Evolutionary conservation across 2,113 vertebrate species (phyloP).

Genomic region (Chrysochloris asiatica): DNA sequence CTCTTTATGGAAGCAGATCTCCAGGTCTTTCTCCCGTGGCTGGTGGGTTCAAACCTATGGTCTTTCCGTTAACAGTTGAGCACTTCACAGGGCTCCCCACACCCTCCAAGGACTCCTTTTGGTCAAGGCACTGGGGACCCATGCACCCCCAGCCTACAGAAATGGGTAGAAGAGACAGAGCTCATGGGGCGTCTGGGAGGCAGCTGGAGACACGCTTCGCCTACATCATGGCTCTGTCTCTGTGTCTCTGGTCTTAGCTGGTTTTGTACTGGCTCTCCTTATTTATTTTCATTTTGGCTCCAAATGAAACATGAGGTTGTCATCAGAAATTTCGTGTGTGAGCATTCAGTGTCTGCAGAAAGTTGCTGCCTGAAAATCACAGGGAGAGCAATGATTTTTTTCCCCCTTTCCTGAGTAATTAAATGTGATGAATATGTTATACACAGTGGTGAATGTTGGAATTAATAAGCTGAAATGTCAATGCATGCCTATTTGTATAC

Average conservation of each 20-base stretch:
- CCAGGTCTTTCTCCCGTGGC: too few relatives aligned
- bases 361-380: constrained; percentile 79
- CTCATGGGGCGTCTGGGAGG: too few relatives aligned
- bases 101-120: too few relatives aligned
- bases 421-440: constrained; percentile 81
- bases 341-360: constrained; percentile 67
- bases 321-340: neutral
- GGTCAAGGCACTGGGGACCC: too few relatives aligned
- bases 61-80: too few relatives aligned
- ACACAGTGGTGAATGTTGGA: constrained; percentile 76
- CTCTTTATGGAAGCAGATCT: too few relatives aligned
- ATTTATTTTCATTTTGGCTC: neutral
- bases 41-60: too few relatives aligned
- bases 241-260: fast-evolving
- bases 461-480: constrained; percentile 84
- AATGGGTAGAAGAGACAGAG: too few relatives aligned
- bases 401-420: constrained; percentile 77
- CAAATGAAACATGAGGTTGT: neutral
- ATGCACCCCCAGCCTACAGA: too few relatives aligned
- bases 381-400: constrained; percentile 66
- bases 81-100: too few relatives aligned
- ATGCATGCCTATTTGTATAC: constrained; percentile 81
- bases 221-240: too few relatives aligned
- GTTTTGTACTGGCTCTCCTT: neutral
- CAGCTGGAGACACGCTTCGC: too few relatives aligned